phyloP scores from a whole-genome alignment of 2,797 vertebrate genomes.

The Eidolon dupreanum region DNA sequence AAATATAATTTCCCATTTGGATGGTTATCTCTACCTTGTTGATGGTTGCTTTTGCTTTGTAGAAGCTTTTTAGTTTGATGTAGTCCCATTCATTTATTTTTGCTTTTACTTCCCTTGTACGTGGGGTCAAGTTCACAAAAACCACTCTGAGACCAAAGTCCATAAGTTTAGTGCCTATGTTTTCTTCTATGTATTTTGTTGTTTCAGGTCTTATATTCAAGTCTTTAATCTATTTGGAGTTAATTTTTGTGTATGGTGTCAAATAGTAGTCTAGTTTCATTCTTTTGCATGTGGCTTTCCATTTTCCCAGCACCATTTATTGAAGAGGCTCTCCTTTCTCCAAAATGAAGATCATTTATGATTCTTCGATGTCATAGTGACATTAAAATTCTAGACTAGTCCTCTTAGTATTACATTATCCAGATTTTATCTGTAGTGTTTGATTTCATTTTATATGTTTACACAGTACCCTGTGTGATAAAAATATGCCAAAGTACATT shows the following conservation, averaged over 20 bases:
- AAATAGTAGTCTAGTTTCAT: too few species aligned
- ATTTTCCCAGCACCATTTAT: too few species aligned
- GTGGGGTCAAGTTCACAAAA: neutral
- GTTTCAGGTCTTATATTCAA: too few species aligned
- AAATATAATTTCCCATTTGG: neutral
- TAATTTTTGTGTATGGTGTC: too few species aligned
- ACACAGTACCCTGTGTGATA: constrained; percentile 81
- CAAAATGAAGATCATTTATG: constrained; percentile 63
- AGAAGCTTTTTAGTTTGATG: neutral
- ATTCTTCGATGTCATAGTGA: constrained; percentile 77
- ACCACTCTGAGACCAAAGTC: too few species aligned
- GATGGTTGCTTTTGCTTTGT: neutral
- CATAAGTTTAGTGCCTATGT: too few species aligned
- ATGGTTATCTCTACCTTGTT: neutral
- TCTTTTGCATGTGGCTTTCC: too few species aligned
- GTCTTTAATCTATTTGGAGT: too few species aligned
- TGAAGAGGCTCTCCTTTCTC: too few species aligned
- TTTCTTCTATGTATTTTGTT: too few species aligned
- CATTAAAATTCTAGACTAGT: constrained; percentile 81
- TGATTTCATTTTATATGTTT: constrained; percentile 87
- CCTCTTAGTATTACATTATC: constrained; percentile 84
- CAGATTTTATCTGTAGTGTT: constrained; percentile 86
- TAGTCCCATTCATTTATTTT: neutral
- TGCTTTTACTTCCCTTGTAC: neutral
- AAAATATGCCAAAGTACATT: constrained; percentile 84